Evolutionary conservation across 2,888 invertebrate species (phyloP).

Genomic region (Harpalus rubripes): DNA sequence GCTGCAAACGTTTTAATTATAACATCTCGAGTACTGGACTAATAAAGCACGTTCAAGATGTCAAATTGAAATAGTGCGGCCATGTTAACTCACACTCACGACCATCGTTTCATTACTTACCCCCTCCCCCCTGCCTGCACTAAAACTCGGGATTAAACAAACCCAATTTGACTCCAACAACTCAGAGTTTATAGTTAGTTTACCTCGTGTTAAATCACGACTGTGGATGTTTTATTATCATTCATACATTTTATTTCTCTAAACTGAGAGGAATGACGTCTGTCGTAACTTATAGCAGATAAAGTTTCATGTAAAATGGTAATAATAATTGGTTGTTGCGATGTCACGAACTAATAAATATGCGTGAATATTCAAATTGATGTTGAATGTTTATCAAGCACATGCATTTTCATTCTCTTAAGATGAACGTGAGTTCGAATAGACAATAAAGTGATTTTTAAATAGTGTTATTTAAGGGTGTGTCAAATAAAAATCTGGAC

Average conservation of each 20-base stretch:
- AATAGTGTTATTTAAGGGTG: too few relatives aligned
- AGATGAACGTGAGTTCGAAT: too few relatives aligned
- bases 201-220: conserved; percentile 35
- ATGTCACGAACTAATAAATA: neutral
- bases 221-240: conserved; percentile 10
- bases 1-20: conserved; percentile 52
- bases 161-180: conserved; percentile 52
- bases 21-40: conserved; percentile 14
- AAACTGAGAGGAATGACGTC: neutral
- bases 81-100: conserved; percentile 24
- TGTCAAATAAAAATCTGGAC: too few relatives aligned
- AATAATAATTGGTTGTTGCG: neutral
- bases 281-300: neutral
- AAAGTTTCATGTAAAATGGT: neutral
- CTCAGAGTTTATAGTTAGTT: conserved; percentile 25
- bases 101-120: conserved; percentile 41
- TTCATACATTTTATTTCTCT: conserved; percentile 25
- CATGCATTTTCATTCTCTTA: neutral
- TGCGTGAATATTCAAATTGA: neutral
- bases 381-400: neutral
- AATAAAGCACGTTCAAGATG: conserved; percentile 63
- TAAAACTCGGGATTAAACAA: conserved; percentile 59
- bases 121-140: neutral
- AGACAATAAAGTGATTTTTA: too few relatives aligned
- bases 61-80: conserved; percentile 59